Evolutionary conservation across 2,888 invertebrate species (phyloP), one percentile per base, ranked within the genome.

Genomic region (Uloborus plumipes): DNA sequence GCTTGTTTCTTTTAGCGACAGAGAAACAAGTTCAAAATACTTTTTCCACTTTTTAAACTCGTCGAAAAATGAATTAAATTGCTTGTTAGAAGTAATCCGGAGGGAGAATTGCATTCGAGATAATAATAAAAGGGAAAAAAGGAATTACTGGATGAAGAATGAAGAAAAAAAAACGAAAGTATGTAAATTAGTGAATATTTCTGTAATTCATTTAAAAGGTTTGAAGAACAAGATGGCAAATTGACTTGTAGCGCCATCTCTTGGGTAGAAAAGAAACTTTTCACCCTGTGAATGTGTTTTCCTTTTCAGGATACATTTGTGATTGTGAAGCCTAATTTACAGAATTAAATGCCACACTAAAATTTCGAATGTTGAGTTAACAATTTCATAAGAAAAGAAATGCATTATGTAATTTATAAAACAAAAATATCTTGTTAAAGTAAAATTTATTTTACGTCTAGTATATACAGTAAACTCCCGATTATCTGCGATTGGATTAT

Each of bases 191-290:
- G 65, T 31, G 70, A 64, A 65, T 78, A 78, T 71, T 61, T 64
- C 59, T 62, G 64, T 78, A 78, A 78, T 78, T 78, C 70, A 78
- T 78, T 78, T 77, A 70, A 77, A 78, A 62, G 31, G 14, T 49
- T 78, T 62, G 69, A 66, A 39, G 20, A 31, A 22, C 1, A 31
- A 50, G 58, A 49, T 13, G 55, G 14, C 1, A 58, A 15, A 15
- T n/a, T 71, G 62, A 59, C 64, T 55, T 16, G 7, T 58, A 77
- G 70, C 77, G 77, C 77, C 69, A 77, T 77, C 77, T 77, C 15
- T 61, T 50, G 69, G 16, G 6, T 9, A 14, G 15, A 26, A 26
- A 62, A 1, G 26, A 14, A 2, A 39, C 39, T 39, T 39, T 11
- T 39, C 9, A 7, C 39, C 39, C 39, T 39, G 7, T 11, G 39